Evolutionary conservation across 1,140 invertebrate species (phyloP), one percentile per base, ranked within the genome.

Genomic region (Callitettix versicolor): DNA sequence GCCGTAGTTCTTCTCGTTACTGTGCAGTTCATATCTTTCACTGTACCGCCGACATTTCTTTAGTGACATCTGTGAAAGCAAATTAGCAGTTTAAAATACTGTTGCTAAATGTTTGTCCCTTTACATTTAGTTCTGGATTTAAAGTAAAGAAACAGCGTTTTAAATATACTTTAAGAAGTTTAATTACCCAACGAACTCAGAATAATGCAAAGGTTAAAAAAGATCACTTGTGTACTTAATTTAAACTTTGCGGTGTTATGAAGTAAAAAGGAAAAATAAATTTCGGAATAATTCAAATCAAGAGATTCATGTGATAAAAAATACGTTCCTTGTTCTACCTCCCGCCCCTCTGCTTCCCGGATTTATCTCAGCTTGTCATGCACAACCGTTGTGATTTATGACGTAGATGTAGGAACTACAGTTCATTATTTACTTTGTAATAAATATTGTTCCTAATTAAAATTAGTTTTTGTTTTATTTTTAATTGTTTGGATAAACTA

Each of bases 31-130:
- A 21, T 50, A 55, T 4, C 57, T 21, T 33, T 58, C 57, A 33
- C 57, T 58, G 53, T 49, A 53, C 15, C 53, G 34, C 3, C 48
- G 22, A 21, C 47, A 50, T 17, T 30, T 38, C 49, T 49, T 55
- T 22, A 46, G 14, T 1, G 57, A 58, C 57, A 58, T 58, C 6
- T 40, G 53, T 56, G 57, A 3, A 33, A 58, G 15, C 26, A 53
- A 30, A 53, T 12, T 12, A 17, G 17, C 7, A 36, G 7, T 36
- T n/a, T 36, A 36, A 36, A 36, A 9, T 7, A 36, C 7, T 36
- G n/a, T n/a, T 9, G n/a, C 7, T 36, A n/a, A 9, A 36, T 36
- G n/a, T 7, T 36, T n/a, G 7, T 7, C n/a, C 34, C 7, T 36
- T 36, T 9, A 7, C n/a, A 36, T n/a, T 7, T 36, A 9, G 34